Conservation (phyloP, 2,888 invertebrate genomes). For the Pristionchus entomophagus region DNA sequence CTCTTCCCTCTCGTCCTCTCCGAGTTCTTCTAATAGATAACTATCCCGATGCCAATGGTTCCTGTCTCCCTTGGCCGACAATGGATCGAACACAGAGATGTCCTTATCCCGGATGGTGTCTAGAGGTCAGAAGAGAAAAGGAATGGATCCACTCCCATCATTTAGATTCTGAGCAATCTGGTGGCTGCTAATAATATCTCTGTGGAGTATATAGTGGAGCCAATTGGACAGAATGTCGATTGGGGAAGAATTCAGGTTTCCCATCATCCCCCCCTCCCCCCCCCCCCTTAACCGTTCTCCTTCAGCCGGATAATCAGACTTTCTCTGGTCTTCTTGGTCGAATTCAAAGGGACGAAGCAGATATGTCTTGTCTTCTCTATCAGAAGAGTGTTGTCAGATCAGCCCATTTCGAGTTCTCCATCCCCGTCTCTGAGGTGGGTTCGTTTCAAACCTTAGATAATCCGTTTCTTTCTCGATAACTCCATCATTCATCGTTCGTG, state of each 20-base stretch:
- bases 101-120: conserved; percentile 35
- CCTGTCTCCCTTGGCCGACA: conserved; percentile 15
- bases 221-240: not conserved
- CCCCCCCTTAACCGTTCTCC: no score
- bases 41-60: conserved; percentile 43
- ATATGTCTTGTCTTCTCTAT: conserved; percentile 40
- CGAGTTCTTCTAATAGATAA: conserved; percentile 9
- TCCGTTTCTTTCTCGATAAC: no score
- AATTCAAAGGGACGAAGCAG: conserved; percentile 22
- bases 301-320: conserved; percentile 21
- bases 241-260: conserved; percentile 16
- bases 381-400: conserved; percentile 41
- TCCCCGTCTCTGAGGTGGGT: conserved; percentile 9
- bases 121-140: not conserved
- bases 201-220: not conserved
- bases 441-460: no score
- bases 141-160: not conserved
- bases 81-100: conserved; percentile 20
- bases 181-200: conserved; percentile 9
- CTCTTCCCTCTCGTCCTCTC: conserved; percentile 36
- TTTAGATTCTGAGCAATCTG: conserved; percentile 30
- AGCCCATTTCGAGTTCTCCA: conserved; percentile 30
- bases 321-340: conserved; percentile 32
- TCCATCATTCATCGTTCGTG: conserved; percentile 41
- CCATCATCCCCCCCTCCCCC: no score